Evolutionary conservation across 1,140 invertebrate genomes (phyloP), one percentile per base, ranked within the genome.

Genomic region (Aphaenogaster floridana): DNA sequence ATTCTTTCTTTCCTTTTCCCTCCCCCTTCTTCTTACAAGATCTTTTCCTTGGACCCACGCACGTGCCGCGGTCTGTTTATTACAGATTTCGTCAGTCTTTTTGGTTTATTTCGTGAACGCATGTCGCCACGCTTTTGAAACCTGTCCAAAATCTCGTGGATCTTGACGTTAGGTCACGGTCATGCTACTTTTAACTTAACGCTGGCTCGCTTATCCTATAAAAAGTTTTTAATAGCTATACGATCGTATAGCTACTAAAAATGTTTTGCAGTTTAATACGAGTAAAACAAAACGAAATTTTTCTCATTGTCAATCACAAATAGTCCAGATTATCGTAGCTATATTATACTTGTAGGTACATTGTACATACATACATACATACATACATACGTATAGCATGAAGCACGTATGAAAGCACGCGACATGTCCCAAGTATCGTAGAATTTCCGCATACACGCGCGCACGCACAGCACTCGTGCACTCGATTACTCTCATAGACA

Each of bases 101-200:
- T 52, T 66, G 34, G 15, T 59, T 11, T 52, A 21, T 66, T 66
- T 79, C 61, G 61, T n/a, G 34, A 66, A 11, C 42, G 28, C 17
- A 15, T 79, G 76, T 78, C 34, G 61, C 28, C 61, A 80, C n/a
- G 34, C 21, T 84, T 81, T 93, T 93, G 93, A 93, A 91, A 86
- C 87, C 64, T 78, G 80, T 93, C 92, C 93, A 93, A 92, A 91
- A 88, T n/a, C 21, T 13, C 42, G 11, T 54, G 50, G 85, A 71
- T 81, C 87, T 63, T 91, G 77, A 86, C 8, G 68, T 57, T 90
- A 74, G 93, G 89, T 93, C 93, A 93, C 91, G 93, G 92, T 92
- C 92, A 69, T 45, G 87, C 91, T 93, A 93, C 91, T 93, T 88
- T 92, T 88, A 88, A 34, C 34, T 54, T 28, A 28, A 28, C 28